Evolutionary conservation across 2,113 vertebrate species (phyloP), one percentile per base, ranked within the genome.

Genomic region (Numida meleagris): DNA sequence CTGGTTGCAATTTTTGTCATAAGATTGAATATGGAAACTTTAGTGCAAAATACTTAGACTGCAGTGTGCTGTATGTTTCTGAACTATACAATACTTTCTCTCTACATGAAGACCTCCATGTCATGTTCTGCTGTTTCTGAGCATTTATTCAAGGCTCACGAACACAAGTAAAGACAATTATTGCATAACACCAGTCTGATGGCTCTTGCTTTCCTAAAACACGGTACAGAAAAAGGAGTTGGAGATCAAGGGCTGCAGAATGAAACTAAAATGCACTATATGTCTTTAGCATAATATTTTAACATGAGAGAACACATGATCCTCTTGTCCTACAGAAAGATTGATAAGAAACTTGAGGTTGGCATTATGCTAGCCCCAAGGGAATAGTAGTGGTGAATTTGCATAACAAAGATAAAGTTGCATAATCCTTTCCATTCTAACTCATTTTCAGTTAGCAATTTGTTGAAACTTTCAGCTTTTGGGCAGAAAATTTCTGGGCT

Each of bases 311-410:
- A 71, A n/a, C 33, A 55, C 63, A 88, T 68, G 66, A 90, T 53
- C n/a, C 27, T 90, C 73, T 88, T 78, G 38, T 94, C 80, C 57
- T 88, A 34, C 34, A 58, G 51, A 74, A 75, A 76, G 62, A 73
- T 13, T 79, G 74, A 48, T 89, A 90, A 89, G 81, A 90, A 59
- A 70, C 12, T 82, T 15, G 15, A 78, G 42, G 43, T 21, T 90
- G 63, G 73, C 48, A 66, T 93, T 93, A 66, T 75, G 21, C 13
- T 78, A 82, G 57, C 48, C 86, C 83, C 78, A 70, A 79, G 83
- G 81, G 92, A 82, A 82, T 58, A 90, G 62, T 65, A 92, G 58
- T 43, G 68, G 48, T 73, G 84, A 89, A 94, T 95, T 85, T 92
- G 18, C 74, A 76, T 79, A 68, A 82, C 77, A 75, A 92, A 96